Conservation (phyloP, 2,888 invertebrate genomes). For the Tenthredo livida region DNA sequence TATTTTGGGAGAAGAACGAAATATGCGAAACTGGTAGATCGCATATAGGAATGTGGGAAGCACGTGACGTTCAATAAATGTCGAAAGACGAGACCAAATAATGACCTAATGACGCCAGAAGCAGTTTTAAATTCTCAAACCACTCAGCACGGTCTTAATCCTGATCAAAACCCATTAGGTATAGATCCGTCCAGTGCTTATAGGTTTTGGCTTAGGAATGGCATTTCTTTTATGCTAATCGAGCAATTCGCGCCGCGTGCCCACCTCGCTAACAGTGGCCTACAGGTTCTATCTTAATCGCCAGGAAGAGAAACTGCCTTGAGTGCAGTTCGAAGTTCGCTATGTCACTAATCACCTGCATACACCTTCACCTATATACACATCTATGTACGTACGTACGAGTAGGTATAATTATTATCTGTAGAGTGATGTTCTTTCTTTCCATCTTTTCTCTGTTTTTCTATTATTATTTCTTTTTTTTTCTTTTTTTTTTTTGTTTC, state of each 20-base stretch:
- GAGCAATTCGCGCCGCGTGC: constrained; percentile 3
- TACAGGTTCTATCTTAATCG: constrained; percentile 30
- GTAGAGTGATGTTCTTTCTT: neutral
- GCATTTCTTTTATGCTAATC: constrained; percentile 48
- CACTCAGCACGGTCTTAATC: constrained; percentile 16
- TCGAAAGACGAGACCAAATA: neutral
- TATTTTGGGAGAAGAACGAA: neutral
- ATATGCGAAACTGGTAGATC: neutral
- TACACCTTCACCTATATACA: neutral
- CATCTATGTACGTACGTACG: neutral
- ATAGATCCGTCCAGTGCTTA: constrained; percentile 16
- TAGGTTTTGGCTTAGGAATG: constrained; percentile 28
- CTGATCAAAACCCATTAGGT: constrained; percentile 15
- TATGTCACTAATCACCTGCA: neutral
- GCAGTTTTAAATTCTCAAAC: neutral
- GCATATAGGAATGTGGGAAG: constrained; percentile 12
- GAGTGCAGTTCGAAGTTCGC: constrained; percentile 48
- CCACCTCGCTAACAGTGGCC: constrained; percentile 27
- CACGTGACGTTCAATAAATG: constrained; percentile 17
- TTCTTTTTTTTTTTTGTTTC: neutral
- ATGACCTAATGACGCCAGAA: neutral
- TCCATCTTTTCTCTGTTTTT: neutral
- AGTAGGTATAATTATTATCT: neutral
- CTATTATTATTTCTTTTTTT: neutral
- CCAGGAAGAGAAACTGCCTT: constrained; percentile 44